phyloP scores from a whole-genome alignment of 2,797 vertebrate species.

The Chelonia mydas region DNA sequence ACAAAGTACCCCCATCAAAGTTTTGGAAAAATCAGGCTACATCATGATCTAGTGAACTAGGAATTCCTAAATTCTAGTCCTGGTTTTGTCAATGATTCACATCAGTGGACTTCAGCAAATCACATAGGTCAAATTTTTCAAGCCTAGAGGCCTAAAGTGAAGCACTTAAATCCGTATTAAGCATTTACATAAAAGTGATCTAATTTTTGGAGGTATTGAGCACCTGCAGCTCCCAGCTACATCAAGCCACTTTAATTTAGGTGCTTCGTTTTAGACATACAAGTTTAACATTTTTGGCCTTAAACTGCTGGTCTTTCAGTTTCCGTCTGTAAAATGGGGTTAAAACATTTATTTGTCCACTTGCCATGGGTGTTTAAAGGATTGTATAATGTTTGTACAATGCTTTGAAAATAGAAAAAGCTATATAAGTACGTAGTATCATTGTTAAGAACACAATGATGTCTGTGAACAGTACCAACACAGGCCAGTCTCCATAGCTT shows the following conservation, averaged over 20 bases:
- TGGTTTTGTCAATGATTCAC: neutral
- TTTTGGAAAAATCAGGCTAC: neutral
- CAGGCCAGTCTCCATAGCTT: neutral
- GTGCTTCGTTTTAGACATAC: neutral
- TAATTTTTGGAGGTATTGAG: neutral
- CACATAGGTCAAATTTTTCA: constrained; percentile 22
- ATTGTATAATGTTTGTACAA: neutral
- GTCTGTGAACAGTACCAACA: neutral
- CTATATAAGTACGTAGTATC: neutral
- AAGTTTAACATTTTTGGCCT: neutral
- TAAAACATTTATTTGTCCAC: neutral
- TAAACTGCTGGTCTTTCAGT: neutral
- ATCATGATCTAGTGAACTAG: neutral
- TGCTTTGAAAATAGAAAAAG: neutral
- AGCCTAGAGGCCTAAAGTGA: neutral
- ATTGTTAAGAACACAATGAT: neutral
- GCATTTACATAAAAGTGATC: neutral
- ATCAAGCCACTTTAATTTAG: neutral
- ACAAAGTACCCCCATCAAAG: neutral
- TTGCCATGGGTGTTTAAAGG: neutral
- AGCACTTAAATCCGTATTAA: neutral
- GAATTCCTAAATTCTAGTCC: neutral
- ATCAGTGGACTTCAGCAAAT: neutral
- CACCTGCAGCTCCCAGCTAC: neutral
- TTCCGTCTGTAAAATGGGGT: neutral